These are phyloP conservation scores for Emydoidea blandingii DNA, from an alignment of 2,797 vertebrate genomes.

Conservation along the genomic window DNA sequence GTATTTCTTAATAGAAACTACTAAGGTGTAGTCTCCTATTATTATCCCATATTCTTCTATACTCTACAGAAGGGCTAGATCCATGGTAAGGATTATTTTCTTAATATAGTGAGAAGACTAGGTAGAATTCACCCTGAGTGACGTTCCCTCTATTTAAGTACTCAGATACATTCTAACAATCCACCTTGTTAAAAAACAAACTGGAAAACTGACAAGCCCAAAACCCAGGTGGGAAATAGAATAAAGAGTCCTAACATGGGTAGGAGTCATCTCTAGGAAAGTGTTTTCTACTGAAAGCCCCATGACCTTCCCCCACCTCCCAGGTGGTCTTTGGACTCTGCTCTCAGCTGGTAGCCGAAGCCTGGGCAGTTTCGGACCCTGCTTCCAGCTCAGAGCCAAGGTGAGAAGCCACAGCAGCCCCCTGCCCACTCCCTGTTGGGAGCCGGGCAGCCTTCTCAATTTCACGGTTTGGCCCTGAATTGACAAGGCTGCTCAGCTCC, in stretches of 20 bases:
- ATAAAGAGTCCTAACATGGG: background rate
- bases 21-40: background rate
- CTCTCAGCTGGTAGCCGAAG: no score
- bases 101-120: background rate
- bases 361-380: no score
- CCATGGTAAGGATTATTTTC: background rate
- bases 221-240: background rate
- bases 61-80: background rate
- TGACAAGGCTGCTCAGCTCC: no score
- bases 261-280: background rate
- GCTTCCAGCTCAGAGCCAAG: no score
- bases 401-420: no score
- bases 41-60: background rate
- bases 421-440: no score
- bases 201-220: background rate
- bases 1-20: background rate
- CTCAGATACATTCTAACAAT: background rate
- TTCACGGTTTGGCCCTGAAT: no score
- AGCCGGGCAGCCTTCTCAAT: no score
- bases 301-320: background rate
- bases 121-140: background rate
- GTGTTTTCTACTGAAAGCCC: background rate
- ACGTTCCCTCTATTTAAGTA: background rate
- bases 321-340: background rate
- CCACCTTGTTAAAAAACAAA: conserved; percentile 5